phyloP scores from a whole-genome alignment of 2,113 vertebrate species.

The Corythoichthys haematopterus region DNA sequence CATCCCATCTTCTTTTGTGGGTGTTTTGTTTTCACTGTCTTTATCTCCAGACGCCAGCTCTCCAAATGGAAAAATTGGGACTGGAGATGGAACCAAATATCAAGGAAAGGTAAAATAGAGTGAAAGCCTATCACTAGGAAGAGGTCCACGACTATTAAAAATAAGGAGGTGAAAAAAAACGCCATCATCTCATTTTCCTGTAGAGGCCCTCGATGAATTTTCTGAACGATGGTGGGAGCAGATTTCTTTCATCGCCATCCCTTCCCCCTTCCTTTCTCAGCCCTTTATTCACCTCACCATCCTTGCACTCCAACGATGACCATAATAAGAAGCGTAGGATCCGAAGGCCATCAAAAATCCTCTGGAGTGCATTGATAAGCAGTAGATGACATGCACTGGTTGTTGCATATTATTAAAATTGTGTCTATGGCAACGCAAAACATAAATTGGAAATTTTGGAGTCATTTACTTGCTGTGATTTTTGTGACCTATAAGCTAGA shows the following conservation, averaged over 20 bases:
- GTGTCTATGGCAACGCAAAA: background rate
- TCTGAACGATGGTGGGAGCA: constrained; percentile 60
- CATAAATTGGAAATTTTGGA: no score
- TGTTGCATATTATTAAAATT: constrained; percentile 10
- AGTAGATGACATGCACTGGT: constrained; percentile 13
- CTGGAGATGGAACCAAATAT: constrained; percentile 44
- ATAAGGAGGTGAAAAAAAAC: constrained; percentile 1
- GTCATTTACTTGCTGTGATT: no score
- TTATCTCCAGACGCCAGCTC: constrained; percentile 58
- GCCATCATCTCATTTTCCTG: constrained; percentile 66
- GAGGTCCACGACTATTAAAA: constrained; percentile 53
- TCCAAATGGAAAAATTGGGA: constrained; percentile 40
- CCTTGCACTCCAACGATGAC: constrained; percentile 53
- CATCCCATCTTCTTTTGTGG: constrained; percentile 17
- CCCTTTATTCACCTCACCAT: constrained; percentile 21
- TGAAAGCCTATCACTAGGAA: constrained; percentile 55
- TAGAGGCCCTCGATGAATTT: constrained; percentile 64
- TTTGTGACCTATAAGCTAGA: no score
- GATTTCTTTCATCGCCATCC: constrained; percentile 33
- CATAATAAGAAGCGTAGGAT: constrained; percentile 64
- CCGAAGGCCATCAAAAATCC: constrained; percentile 59
- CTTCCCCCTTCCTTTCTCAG: constrained; percentile 27
- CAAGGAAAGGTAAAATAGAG: constrained; percentile 53
- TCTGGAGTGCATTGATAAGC: constrained; percentile 72
- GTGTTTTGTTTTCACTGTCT: constrained; percentile 37